Conservation (phyloP, 2,797 vertebrate species). For the Pangasius djambal region DNA sequence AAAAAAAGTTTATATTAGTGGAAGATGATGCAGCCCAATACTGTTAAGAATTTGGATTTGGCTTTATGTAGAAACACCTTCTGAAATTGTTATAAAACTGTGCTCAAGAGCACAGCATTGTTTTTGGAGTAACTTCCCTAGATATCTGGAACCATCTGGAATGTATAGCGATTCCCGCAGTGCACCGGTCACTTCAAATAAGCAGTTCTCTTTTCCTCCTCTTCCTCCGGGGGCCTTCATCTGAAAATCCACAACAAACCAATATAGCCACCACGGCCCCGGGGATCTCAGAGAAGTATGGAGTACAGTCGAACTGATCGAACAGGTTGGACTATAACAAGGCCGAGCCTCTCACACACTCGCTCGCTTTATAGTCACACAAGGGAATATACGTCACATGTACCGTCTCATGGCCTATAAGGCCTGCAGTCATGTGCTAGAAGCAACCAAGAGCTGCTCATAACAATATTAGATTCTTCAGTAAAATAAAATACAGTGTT, state of each 20-base stretch:
- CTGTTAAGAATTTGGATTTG: not conserved
- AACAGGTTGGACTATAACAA: not conserved
- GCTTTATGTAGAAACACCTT: not conserved
- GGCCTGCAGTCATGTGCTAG: not conserved
- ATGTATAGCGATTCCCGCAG: slow-evolving; percentile 12
- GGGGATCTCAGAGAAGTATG: slow-evolving; percentile 46
- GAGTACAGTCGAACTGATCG: not conserved
- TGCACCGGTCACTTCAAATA: slow-evolving; percentile 31
- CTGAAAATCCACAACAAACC: slow-evolving; percentile 68
- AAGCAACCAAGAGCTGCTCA: not conserved
- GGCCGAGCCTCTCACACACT: not conserved
- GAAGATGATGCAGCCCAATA: not conserved
- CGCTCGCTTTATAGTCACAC: slow-evolving; percentile 10
- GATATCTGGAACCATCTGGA: not conserved
- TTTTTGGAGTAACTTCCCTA: not conserved
- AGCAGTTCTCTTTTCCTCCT: slow-evolving; percentile 11
- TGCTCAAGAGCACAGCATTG: not conserved
- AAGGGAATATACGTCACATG: not conserved
- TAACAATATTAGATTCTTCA: not conserved
- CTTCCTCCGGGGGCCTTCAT: slow-evolving; percentile 60
- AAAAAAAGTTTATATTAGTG: not conserved
- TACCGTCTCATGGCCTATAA: not conserved
- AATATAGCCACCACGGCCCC: slow-evolving; percentile 48
- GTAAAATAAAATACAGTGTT: not conserved
- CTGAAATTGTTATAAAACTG: not conserved